Evolutionary conservation across 1,140 invertebrate genomes (phyloP).

Genomic region (Zaprionus davidi): DNA sequence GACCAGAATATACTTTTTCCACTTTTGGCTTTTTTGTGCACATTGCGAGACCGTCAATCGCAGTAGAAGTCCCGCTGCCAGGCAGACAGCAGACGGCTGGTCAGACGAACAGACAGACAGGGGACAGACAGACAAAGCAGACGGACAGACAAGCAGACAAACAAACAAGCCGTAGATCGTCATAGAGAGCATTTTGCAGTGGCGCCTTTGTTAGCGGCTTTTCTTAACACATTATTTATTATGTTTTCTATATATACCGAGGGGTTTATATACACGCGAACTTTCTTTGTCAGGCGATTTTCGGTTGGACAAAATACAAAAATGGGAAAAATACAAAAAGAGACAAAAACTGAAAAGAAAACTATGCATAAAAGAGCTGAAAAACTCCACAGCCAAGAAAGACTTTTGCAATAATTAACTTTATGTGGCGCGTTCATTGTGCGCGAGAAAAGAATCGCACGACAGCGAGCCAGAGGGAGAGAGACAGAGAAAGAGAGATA

Average conservation of each 20-base stretch:
- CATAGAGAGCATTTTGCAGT: conserved; percentile 46
- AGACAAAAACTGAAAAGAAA: conserved; percentile 32
- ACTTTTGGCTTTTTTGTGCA: conserved; percentile 57
- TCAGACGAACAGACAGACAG: background rate
- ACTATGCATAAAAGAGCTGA: conserved; percentile 47
- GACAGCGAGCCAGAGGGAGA: background rate
- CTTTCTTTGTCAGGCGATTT: conserved; percentile 72
- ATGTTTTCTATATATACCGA: conserved; percentile 50
- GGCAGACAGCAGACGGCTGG: background rate
- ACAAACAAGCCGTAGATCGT: conserved; percentile 17
- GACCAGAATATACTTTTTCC: conserved; percentile 76
- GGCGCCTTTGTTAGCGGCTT: conserved; percentile 67
- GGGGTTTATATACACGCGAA: conserved; percentile 23
- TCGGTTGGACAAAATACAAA: conserved; percentile 31
- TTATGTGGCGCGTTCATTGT: conserved; percentile 40
- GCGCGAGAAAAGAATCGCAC: conserved; percentile 43
- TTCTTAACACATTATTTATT: conserved; percentile 79
- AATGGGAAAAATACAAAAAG: conserved; percentile 30
- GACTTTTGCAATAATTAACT: conserved; percentile 62
- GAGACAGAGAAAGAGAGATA: background rate
- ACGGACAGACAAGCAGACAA: conserved; percentile 20
- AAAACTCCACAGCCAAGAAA: conserved; percentile 13
- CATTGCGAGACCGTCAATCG: conserved; percentile 8
- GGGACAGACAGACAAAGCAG: background rate
- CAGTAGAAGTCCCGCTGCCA: conserved; percentile 6